Evolutionary conservation across 2,888 invertebrate species (phyloP).

Genomic region (Metacarcinus magister): DNA sequence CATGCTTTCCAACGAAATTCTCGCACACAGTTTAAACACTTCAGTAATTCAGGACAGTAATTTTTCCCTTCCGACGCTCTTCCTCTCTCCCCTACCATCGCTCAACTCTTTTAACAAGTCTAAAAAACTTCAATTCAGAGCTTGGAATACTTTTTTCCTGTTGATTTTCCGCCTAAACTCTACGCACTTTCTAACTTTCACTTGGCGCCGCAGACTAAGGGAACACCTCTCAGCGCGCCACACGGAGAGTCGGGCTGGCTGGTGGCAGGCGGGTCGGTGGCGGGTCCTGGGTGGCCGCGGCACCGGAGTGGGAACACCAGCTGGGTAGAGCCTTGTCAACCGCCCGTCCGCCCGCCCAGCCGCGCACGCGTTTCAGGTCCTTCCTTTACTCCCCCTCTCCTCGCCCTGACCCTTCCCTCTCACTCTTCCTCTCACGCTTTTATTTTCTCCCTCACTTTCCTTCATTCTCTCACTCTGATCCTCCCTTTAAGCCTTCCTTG

Average conservation of each 20-base stretch:
- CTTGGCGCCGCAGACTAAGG: background rate
- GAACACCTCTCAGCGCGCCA: background rate
- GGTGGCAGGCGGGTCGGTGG: background rate
- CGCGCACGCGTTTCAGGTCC: background rate
- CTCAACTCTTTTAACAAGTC: constrained; percentile 33
- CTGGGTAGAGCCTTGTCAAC: background rate
- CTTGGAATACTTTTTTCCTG: background rate
- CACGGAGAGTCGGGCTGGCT: background rate
- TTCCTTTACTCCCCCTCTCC: background rate
- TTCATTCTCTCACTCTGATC: background rate
- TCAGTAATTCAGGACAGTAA: background rate
- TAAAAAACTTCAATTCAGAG: background rate
- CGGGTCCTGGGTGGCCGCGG: background rate
- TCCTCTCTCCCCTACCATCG: background rate
- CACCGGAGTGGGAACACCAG: constrained; percentile 26
- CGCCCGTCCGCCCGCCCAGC: constrained; percentile 23
- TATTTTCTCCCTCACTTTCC: background rate
- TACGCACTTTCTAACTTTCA: background rate
- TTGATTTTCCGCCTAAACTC: background rate
- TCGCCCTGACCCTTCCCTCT: background rate
- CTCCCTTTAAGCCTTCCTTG: constrained; percentile 19
- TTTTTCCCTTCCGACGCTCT: background rate
- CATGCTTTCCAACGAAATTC: background rate
- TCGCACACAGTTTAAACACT: background rate
- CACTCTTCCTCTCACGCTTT: background rate